Percentiles rank a stretch among this genome's conserved stretches.
Conservation (phyloP, 1,140 invertebrate species). For the Pteromalus puparum region DNA sequence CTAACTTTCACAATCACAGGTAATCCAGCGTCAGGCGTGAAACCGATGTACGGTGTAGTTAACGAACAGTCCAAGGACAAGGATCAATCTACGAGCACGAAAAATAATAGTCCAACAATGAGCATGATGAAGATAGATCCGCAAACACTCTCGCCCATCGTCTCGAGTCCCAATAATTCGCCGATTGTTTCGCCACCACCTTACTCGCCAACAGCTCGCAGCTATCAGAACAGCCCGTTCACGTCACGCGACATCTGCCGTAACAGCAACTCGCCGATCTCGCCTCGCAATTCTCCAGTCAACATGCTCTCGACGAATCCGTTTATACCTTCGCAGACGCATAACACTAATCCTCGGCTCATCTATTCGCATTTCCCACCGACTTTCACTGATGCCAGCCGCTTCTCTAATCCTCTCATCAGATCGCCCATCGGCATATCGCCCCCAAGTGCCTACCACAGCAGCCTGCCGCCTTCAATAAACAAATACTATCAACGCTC, state of each 20-base stretch:
- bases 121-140: conserved; percentile 79
- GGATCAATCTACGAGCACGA: conserved; percentile 62
- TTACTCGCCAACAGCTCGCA: conserved; percentile 70
- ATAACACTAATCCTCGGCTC: conserved; percentile 74
- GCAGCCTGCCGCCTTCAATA: conserved; percentile 70
- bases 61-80: conserved; percentile 65
- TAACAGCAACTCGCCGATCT: conserved; percentile 64
- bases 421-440: conserved; percentile 67
- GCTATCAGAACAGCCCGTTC: conserved; percentile 68
- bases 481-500: conserved; percentile 71
- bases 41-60: conserved; percentile 77
- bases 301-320: conserved; percentile 75
- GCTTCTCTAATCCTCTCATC: conserved; percentile 67
- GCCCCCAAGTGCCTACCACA: conserved; percentile 72
- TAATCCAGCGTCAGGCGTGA: conserved; percentile 79
- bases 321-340: conserved; percentile 76
- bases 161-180: conserved; percentile 63
- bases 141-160: conserved; percentile 78
- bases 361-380: conserved; percentile 72
- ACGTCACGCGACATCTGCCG: conserved; percentile 65
- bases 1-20: conserved; percentile 13
- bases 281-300: conserved; percentile 68
- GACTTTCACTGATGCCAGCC: conserved; percentile 66
- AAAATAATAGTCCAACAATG: conserved; percentile 63
- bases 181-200: conserved; percentile 72